A percentile compares a stretch with the other conserved stretches of the same genome.
phyloP scores from a whole-genome alignment of 2,113 vertebrate genomes.

The Equus quagga region DNA sequence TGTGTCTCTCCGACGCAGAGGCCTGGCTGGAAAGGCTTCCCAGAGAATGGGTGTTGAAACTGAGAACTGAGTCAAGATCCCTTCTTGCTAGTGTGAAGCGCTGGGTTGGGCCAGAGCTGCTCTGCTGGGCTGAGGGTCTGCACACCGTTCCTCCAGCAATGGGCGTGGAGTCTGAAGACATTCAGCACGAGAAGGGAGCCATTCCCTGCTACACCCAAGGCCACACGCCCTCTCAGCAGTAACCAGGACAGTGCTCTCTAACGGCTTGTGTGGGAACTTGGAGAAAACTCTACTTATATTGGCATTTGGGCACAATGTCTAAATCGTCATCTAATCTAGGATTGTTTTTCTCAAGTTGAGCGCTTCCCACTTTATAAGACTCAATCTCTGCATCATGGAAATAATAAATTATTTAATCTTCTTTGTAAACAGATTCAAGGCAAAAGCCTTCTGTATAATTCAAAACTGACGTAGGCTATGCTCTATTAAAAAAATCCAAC shows the following conservation, averaged over 20 bases:
- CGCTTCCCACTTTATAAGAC: background rate
- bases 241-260: background rate
- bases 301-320: background rate
- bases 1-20: background rate
- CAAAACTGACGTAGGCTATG: slow-evolving; percentile 61
- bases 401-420: slow-evolving; percentile 75
- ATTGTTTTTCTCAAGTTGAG: background rate
- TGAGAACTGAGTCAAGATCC: background rate
- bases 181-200: background rate
- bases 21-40: background rate
- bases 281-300: background rate
- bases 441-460: slow-evolving; percentile 69
- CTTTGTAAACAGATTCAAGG: slow-evolving; percentile 64
- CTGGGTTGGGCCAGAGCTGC: background rate
- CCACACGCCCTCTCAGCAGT: background rate
- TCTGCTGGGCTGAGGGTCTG: background rate
- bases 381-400: background rate
- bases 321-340: background rate
- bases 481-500: slow-evolving; percentile 46
- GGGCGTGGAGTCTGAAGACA: background rate
- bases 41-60: background rate
- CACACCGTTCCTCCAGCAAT: background rate
- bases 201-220: rapidly evolving
- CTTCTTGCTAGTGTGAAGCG: background rate
- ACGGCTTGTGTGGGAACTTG: background rate